Percentiles rank a stretch among this genome's conserved stretches.
These are phyloP conservation scores for Aurelia aurita complex sp. Pacific DNA, from an alignment of 30 jellyfish, hydroid and myxozoan species.

Conservation along the genomic window DNA sequence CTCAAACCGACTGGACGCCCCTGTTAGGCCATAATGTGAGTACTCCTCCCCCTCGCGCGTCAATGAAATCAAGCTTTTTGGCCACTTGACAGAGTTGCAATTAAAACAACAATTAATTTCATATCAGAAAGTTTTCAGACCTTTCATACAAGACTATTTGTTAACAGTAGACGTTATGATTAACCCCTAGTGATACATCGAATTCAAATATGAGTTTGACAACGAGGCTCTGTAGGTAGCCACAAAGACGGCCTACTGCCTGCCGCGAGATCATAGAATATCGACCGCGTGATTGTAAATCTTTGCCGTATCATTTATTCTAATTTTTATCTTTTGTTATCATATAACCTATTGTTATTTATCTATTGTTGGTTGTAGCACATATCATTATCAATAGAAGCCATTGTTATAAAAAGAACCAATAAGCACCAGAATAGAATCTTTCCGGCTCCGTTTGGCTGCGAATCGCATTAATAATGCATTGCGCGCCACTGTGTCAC, in stretches of 20 bases:
- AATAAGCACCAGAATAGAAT: neutral
- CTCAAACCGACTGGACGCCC: too few species aligned
- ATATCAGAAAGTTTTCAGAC: neutral
- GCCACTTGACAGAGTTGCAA: too few species aligned
- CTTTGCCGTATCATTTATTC: too few species aligned
- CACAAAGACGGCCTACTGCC: neutral
- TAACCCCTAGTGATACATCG: neutral
- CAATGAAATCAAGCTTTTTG: too few species aligned
- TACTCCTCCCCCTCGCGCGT: too few species aligned
- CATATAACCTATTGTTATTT: too few species aligned
- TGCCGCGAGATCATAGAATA: too few species aligned
- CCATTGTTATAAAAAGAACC: conserved; percentile 4
- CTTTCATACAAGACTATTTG: neutral
- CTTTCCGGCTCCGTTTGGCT: conserved; percentile 46
- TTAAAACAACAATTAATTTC: too few species aligned
- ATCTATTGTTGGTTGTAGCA: too few species aligned
- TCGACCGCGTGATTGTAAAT: too few species aligned
- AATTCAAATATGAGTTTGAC: neutral
- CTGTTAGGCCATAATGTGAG: too few species aligned
- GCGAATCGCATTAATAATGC: conserved; percentile 28
- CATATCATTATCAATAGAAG: neutral
- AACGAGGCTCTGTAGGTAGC: conserved; percentile 20
- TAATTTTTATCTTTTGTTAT: too few species aligned
- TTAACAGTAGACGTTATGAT: neutral
- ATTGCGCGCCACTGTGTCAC: conserved; percentile 26